Evolutionary conservation across 2,113 vertebrate genomes (phyloP), one percentile per base, ranked within the genome.

Genomic region (Oryzias curvinotus): DNA sequence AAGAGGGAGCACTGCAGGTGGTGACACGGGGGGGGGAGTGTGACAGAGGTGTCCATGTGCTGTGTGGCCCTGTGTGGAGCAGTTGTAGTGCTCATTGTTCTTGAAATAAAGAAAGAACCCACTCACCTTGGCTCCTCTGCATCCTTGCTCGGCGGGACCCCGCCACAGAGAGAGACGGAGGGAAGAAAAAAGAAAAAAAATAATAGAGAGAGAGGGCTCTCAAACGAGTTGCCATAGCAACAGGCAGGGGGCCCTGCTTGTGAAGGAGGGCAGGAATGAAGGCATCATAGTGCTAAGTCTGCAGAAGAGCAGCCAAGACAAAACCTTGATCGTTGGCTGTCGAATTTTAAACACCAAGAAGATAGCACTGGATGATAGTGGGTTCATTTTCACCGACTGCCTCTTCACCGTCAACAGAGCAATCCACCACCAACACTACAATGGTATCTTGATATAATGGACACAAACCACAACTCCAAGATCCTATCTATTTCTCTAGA

Each of bases 161-260:
- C n/a, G n/a, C n/a, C n/a, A n/a, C n/a, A n/a, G 66, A 60, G 65
- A 55, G 66, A 58, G 57, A 57, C 21, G 2, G 57, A 52, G 25
- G 21, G 57, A n/a, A n/a, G 30, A n/a, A 28, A 41, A 19, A 54
- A 18, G 16, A 4, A 30, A 59, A 55, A 58, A 44, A 57, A 64
- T 46, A 58, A 53, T n/a, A n/a, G n/a, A 55, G 62, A 56, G 21
- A 52, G 62, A 47, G 59, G 59, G 70, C 68, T 85, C 80, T 70
- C 68, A 73, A 85, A 83, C 78, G 80, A 63, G 91, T 91, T 91
- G 77, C 87, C 82, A 90, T 92, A 81, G 91, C 88, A 91, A 92
- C 90, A 88, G 85, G 85, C 89, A 71, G 75, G 65, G 41, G 68
- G 78, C 75, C 78, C 69, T 75, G 68, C 82, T 72, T 72, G 77